Evolutionary conservation across 2,797 vertebrate species (phyloP), one percentile per base, ranked within the genome.

Genomic region (Spinus olivaceus): DNA sequence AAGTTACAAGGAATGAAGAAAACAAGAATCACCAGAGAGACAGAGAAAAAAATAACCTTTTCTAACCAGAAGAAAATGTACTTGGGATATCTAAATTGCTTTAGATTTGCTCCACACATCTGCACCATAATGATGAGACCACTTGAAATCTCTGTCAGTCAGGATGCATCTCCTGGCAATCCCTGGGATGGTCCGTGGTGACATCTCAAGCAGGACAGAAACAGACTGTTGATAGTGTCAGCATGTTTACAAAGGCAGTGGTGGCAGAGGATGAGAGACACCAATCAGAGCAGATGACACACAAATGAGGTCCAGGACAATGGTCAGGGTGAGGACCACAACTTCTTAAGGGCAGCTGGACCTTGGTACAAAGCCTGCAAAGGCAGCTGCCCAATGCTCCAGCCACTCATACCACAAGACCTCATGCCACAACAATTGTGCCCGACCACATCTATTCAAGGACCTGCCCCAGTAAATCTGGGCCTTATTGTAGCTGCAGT

Each of bases 171-270:
- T 72, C 51, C 33, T 59, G 49, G 47, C 32, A 86, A 24, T 19
- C 39, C 23, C 50, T 80, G n/a, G 19, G 49, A n/a, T 28, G 9
- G 28, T 23, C 56, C 64, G 30, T 5, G 35, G 24, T 35, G 39
- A 14, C 25, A 39, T 15, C 10, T 42, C 33, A 78, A 77, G 32
- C 8, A 63, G 66, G 65, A 67, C 35, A 88, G 51, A 81, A 92
- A n/a, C 17, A 79, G 37, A 30, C 5, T 66, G 35, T 32, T 39
- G 27, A 17, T 30, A 37, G 24, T 41, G 57, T 81, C 46, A 44
- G 25, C 0, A 0, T 37, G 30, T 60, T 88, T 39, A 23, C n/a
- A 54, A 17, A 53, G 21, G 53, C 63, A 39, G 13, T 1, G 2
- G 23, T 60, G 46, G 51, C 64, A 92, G 51, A 66, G 37, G 25